Conservation (phyloP, 2,888 invertebrate species). For the Notodonta dromedarius region DNA sequence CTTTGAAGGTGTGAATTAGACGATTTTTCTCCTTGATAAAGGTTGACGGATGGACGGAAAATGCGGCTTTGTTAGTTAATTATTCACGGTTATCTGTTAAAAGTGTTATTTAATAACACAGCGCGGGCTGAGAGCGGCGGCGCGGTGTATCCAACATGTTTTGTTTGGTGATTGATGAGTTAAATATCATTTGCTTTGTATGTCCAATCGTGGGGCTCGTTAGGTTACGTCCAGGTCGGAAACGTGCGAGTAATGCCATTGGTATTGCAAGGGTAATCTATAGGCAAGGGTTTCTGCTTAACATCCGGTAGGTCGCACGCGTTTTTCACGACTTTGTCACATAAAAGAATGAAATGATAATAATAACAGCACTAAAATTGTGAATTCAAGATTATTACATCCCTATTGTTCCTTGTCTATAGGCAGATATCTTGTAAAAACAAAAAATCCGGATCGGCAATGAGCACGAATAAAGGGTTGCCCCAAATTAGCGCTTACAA, state of each 20-base stretch:
- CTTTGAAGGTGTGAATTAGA: slow-evolving; percentile 77
- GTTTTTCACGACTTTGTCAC: too few relatives aligned
- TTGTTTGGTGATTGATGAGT: slow-evolving; percentile 68
- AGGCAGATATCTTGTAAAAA: slow-evolving; percentile 29
- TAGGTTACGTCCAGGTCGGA: slow-evolving; percentile 17
- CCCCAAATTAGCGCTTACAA: slow-evolving; percentile 70
- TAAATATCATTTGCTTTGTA: slow-evolving; percentile 47
- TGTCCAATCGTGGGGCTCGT: slow-evolving; percentile 38
- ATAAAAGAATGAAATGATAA: not conserved
- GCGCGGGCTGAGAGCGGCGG: slow-evolving; percentile 30
- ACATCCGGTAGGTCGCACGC: too few relatives aligned
- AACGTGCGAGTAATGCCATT: too few relatives aligned
- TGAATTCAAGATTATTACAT: not conserved
- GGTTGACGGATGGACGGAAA: slow-evolving; percentile 75
- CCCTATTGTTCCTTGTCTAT: slow-evolving; percentile 21
- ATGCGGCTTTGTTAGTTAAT: slow-evolving; percentile 72
- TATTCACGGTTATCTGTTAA: slow-evolving; percentile 77
- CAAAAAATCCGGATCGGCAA: slow-evolving; percentile 34
- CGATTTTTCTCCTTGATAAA: slow-evolving; percentile 80
- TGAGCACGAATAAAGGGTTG: slow-evolving; percentile 56
- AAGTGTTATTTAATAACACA: slow-evolving; percentile 76
- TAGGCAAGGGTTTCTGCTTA: too few relatives aligned
- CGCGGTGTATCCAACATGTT: slow-evolving; percentile 46
- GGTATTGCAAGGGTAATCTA: too few relatives aligned
- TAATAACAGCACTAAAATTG: not conserved